These are phyloP conservation scores for Hedychridium roseum DNA, from an alignment of 2,888 invertebrate species.

Conservation along the genomic window DNA sequence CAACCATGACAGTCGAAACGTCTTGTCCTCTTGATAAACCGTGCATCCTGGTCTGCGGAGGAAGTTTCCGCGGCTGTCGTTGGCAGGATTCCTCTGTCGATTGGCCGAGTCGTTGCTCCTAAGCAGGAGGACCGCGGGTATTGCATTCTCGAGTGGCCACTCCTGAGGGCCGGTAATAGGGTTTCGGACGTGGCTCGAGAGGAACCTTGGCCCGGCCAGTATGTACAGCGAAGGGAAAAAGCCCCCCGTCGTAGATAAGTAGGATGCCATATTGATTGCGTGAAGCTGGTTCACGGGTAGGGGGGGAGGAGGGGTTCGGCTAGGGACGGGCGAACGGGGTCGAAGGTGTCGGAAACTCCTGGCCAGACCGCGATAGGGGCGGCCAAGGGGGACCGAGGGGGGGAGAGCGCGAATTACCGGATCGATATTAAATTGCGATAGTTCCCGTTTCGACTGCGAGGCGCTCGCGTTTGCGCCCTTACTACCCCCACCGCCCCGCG, in stretches of 20 bases:
- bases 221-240: conserved; percentile 39
- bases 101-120: too few relatives aligned
- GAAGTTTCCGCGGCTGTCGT: too few relatives aligned
- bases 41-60: too few relatives aligned
- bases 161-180: conserved; percentile 11
- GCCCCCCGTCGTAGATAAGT: conserved; percentile 54
- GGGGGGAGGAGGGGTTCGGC: conserved; percentile 5
- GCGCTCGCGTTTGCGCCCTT: conserved; percentile 51
- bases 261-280: conserved; percentile 61
- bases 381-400: conserved; percentile 36
- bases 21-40: too few relatives aligned
- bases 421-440: conserved; percentile 62
- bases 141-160: conserved; percentile 4
- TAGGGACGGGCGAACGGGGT: conserved; percentile 19
- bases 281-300: conserved; percentile 28
- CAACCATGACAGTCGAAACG: too few relatives aligned
- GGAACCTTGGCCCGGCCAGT: conserved; percentile 27
- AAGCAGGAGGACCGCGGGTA: too few relatives aligned
- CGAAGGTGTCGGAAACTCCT: conserved; percentile 28
- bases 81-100: too few relatives aligned
- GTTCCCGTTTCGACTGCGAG: conserved; percentile 55
- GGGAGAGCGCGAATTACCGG: conserved; percentile 52
- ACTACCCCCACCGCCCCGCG: conserved; percentile 19
- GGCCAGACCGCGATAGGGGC: too few relatives aligned
- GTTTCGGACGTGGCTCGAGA: conserved; percentile 20